These are phyloP conservation scores for Formicarius rufipectus DNA, from an alignment of 2,113 vertebrate species.

Conservation along the genomic window DNA sequence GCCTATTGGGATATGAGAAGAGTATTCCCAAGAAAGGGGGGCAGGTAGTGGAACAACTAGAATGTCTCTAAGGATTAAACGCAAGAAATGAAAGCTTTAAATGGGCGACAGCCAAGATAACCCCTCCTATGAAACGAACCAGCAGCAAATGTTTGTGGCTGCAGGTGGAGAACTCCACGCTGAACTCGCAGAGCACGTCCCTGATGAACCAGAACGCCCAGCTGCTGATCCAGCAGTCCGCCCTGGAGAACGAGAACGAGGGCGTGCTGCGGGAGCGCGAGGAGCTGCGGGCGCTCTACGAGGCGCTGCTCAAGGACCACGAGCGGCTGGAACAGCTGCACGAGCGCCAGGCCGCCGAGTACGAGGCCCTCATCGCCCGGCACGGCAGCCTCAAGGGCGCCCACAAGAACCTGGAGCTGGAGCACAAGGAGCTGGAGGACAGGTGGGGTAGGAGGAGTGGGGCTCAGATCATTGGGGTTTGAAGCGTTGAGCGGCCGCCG, in stretches of 20 bases:
- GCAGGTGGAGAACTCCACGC: slow-evolving; percentile 94
- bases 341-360: slow-evolving; percentile 90
- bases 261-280: slow-evolving; percentile 86
- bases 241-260: slow-evolving; percentile 89
- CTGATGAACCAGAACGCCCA: slow-evolving; percentile 95
- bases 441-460: too few species aligned
- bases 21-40: not conserved
- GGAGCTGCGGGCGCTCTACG: slow-evolving; percentile 88
- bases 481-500: not conserved
- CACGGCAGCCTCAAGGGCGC: slow-evolving; percentile 90
- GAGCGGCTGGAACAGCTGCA: slow-evolving; percentile 94
- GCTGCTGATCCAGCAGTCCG: slow-evolving; percentile 88
- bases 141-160: not conserved
- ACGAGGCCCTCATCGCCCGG: slow-evolving; percentile 90
- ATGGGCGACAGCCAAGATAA: not conserved
- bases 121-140: not conserved
- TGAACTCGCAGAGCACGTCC: slow-evolving; percentile 89
- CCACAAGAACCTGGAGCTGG: slow-evolving; percentile 92
- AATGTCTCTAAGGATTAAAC: not conserved
- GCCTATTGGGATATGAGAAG: not conserved
- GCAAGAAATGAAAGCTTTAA: not conserved
- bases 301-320: slow-evolving; percentile 91
- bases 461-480: too few species aligned
- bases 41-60: not conserved
- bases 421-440: slow-evolving; percentile 94